Evolutionary conservation across 2,888 invertebrate species (phyloP).

Genomic region (Slavum lentiscoides): DNA sequence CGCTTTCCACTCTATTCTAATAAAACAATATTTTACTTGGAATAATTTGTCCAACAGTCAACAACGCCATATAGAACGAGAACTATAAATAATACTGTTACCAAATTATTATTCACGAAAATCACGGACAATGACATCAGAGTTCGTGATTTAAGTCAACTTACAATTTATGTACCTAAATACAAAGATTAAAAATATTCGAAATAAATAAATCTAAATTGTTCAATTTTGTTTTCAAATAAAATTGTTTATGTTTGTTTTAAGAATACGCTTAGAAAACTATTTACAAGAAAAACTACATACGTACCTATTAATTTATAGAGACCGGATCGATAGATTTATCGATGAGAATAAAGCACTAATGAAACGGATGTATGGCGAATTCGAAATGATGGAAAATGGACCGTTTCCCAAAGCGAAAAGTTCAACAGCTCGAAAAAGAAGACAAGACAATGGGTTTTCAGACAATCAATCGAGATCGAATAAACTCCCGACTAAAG

Average conservation of each 20-base stretch:
- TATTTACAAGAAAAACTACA: not conserved
- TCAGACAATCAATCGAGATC: constrained; percentile 33
- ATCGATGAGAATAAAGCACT: constrained; percentile 93
- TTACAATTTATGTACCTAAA: too few relatives aligned
- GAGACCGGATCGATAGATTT: constrained; percentile 86
- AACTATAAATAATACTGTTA: not conserved
- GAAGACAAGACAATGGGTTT: constrained; percentile 32
- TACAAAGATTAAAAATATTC: constrained; percentile 1
- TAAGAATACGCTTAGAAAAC: not conserved
- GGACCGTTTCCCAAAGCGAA: constrained; percentile 34
- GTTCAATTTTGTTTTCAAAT: not conserved
- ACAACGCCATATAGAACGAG: too few relatives aligned
- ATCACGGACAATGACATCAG: constrained; percentile 13
- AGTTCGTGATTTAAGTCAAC: not conserved
- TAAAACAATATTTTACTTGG: constrained; percentile 3
- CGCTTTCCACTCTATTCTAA: not conserved
- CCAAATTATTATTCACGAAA: not conserved
- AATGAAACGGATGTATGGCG: constrained; percentile 92
- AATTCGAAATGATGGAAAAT: constrained; percentile 64
- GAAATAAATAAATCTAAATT: not conserved
- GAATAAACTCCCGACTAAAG: constrained; percentile 40
- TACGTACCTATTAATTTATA: constrained; percentile 60
- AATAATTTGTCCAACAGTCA: not conserved
- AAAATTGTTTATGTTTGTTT: not conserved
- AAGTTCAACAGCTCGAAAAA: constrained; percentile 33